Percentiles rank a stretch among this genome's conserved stretches.
These are phyloP conservation scores for Caenorhabditis doughertyi DNA, from an alignment of 2,888 invertebrate species.

Conservation along the genomic window DNA sequence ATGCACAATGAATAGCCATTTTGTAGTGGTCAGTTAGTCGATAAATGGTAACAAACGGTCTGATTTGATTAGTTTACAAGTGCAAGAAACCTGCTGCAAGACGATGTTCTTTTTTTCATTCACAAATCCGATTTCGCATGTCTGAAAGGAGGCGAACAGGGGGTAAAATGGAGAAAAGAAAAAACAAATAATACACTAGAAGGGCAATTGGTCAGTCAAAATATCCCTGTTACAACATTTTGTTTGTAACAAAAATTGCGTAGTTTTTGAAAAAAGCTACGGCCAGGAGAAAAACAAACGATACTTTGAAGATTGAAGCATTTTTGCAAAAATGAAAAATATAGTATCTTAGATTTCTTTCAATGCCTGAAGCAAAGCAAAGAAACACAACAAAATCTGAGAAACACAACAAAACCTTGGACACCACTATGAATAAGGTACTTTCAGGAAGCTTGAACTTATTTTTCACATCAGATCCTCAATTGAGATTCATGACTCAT, in stretches of 20 bases:
- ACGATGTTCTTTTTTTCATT: constrained; percentile 35
- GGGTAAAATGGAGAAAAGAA: not conserved
- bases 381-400: too few relatives aligned
- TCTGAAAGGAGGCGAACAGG: constrained; percentile 18
- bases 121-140: constrained; percentile 35
- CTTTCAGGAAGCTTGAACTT: not conserved
- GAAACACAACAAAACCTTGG: not conserved
- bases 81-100: constrained; percentile 59
- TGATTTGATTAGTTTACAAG: constrained; percentile 59
- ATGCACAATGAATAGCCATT: constrained; percentile 43
- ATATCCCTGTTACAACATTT: constrained; percentile 9
- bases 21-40: constrained; percentile 36
- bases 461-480: not conserved
- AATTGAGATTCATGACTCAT: not conserved
- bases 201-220: constrained; percentile 21
- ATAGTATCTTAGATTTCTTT: too few relatives aligned
- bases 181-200: constrained; percentile 15
- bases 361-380: too few relatives aligned
- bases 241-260: constrained; percentile 10
- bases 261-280: not conserved
- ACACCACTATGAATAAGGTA: not conserved
- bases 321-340: too few relatives aligned
- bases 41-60: constrained; percentile 37
- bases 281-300: not conserved
- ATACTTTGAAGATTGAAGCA: not conserved